A percentile compares a stretch with the other conserved stretches of the same genome.
Conservation (phyloP, 2,113 vertebrate species). For the Notarius lentiginosus region DNA sequence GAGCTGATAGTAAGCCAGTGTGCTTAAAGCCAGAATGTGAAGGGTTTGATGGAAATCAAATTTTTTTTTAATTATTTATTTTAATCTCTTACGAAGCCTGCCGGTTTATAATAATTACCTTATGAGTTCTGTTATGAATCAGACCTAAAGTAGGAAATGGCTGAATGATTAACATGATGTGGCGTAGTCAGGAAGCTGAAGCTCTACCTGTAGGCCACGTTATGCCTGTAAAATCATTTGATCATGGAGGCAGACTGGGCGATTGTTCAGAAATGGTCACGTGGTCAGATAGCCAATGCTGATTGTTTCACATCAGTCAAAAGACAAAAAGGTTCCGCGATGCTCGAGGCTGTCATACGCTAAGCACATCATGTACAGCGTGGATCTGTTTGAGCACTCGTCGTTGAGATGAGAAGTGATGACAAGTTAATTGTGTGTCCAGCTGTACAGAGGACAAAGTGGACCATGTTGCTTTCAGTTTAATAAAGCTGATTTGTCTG, state of each 20-base stretch:
- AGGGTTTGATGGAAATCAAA: not conserved
- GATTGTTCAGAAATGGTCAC: not conserved
- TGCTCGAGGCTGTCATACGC: not conserved
- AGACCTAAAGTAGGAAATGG: not conserved
- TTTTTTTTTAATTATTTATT: constrained; percentile 10
- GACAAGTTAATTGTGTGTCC: not conserved
- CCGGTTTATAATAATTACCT: constrained; percentile 12
- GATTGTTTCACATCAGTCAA: not conserved
- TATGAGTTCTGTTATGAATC: not conserved
- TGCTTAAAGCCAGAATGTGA: constrained; percentile 21
- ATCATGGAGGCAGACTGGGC: not conserved
- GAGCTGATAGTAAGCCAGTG: constrained; percentile 50
- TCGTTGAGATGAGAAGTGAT: not conserved
- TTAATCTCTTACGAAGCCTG: constrained; percentile 3
- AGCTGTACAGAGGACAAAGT: not conserved
- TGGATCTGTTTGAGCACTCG: not conserved
- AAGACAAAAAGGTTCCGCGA: not conserved
- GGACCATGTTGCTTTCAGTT: not conserved
- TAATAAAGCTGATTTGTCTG: no score
- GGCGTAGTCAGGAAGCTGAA: not conserved
- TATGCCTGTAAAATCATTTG: not conserved
- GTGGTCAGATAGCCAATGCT: not conserved
- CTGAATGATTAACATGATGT: constrained; percentile 23
- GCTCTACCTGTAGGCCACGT: not conserved
- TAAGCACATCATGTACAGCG: not conserved